Evolutionary conservation across 1,140 invertebrate genomes (phyloP).

Genomic region (Sitobion miscanthi): DNA sequence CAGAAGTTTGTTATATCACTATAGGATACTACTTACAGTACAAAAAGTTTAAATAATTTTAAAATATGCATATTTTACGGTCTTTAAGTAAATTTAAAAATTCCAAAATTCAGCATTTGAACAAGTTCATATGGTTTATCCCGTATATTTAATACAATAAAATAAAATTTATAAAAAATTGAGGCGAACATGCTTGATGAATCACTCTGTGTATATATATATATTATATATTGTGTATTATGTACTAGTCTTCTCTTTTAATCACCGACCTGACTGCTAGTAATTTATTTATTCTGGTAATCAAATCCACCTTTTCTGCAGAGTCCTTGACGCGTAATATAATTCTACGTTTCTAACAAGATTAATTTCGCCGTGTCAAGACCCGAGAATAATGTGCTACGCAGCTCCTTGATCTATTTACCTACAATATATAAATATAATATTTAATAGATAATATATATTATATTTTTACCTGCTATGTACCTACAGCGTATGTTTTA

Average conservation of each 20-base stretch:
- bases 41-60: neutral
- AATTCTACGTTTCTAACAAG: neutral
- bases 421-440: neutral
- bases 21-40: neutral
- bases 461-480: neutral
- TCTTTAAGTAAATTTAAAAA: neutral
- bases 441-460: neutral
- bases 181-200: neutral
- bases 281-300: neutral
- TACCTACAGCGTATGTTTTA: neutral
- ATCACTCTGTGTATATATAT: neutral
- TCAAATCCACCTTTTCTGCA: neutral
- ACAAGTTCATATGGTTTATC: neutral
- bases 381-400: neutral
- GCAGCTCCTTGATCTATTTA: neutral
- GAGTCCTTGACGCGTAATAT: neutral
- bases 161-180: too few species aligned
- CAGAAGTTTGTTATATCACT: neutral
- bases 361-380: slow-evolving; percentile 1
- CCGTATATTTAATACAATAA: too few species aligned
- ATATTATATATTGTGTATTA: neutral
- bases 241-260: neutral
- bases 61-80: neutral
- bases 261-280: neutral
- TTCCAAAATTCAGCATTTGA: neutral